Conservation (phyloP, 2,113 vertebrate genomes). For the Cochlearius cochlearius region DNA sequence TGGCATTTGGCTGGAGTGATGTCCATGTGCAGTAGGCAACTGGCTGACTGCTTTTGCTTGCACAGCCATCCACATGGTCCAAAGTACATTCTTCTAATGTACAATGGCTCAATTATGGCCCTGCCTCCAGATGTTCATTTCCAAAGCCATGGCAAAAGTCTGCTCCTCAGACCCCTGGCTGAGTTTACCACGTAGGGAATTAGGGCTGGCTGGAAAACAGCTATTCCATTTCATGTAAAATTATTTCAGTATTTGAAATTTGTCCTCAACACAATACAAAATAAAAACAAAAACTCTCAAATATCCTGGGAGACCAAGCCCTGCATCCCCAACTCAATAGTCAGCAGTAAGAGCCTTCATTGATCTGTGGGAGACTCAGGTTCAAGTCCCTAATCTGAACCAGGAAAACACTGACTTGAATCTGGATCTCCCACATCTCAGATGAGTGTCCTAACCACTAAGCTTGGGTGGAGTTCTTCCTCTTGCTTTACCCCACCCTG, state of each 20-base stretch:
- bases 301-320: neutral
- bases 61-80: neutral
- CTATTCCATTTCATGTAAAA: neutral
- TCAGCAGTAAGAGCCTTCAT: neutral
- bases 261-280: neutral
- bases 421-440: constrained; percentile 36
- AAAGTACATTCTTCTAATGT: neutral
- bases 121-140: neutral
- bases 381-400: constrained; percentile 41
- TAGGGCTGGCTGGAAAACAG: neutral
- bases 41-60: neutral
- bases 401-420: constrained; percentile 33
- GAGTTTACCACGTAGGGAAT: neutral
- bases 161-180: neutral
- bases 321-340: neutral
- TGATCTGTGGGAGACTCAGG: neutral
- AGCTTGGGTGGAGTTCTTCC: constrained; percentile 53
- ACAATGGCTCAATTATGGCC: neutral
- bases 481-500: constrained; percentile 53
- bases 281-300: neutral
- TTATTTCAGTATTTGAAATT: neutral
- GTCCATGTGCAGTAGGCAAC: neutral
- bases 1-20: neutral
- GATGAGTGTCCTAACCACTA: constrained; percentile 56
- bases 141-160: neutral